phyloP scores from a whole-genome alignment of 2,888 invertebrate genomes.

The Chromoteleia sp. region DNA sequence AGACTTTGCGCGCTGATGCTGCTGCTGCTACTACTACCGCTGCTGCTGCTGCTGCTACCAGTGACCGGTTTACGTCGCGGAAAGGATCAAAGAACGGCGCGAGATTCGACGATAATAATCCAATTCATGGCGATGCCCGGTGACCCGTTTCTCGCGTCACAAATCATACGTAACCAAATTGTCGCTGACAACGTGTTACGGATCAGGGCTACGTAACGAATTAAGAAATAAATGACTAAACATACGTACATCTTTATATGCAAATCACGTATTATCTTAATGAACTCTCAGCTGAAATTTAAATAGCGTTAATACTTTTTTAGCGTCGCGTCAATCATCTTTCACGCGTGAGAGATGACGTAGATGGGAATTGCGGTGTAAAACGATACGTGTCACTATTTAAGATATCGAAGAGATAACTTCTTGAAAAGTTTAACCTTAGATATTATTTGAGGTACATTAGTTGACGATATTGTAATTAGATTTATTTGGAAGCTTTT shows the following conservation, averaged over 20 bases:
- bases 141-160: conserved; percentile 30
- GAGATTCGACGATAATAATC: conserved; percentile 45
- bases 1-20: conserved; percentile 37
- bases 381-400: too few relatives aligned
- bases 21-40: conserved; percentile 28
- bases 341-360: not conserved
- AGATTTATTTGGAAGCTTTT: too few relatives aligned
- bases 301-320: conserved; percentile 12
- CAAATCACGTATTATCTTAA: conserved; percentile 31
- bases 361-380: too few relatives aligned
- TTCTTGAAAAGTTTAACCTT: too few relatives aligned
- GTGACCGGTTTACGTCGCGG: conserved; percentile 49
- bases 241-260: conserved; percentile 14
- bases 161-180: conserved; percentile 10
- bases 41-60: conserved; percentile 33
- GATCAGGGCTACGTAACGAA: too few relatives aligned
- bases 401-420: too few relatives aligned
- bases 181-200: conserved; percentile 22
- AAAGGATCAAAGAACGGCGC: conserved; percentile 52
- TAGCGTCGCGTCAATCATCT: conserved; percentile 4
- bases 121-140: conserved; percentile 29
- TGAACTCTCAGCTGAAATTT: conserved; percentile 11
- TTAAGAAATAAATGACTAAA: too few relatives aligned
- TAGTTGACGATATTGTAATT: too few relatives aligned
- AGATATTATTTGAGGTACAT: too few relatives aligned